phyloP scores from a whole-genome alignment of 2,797 vertebrate species.

The Coluber constrictor region DNA sequence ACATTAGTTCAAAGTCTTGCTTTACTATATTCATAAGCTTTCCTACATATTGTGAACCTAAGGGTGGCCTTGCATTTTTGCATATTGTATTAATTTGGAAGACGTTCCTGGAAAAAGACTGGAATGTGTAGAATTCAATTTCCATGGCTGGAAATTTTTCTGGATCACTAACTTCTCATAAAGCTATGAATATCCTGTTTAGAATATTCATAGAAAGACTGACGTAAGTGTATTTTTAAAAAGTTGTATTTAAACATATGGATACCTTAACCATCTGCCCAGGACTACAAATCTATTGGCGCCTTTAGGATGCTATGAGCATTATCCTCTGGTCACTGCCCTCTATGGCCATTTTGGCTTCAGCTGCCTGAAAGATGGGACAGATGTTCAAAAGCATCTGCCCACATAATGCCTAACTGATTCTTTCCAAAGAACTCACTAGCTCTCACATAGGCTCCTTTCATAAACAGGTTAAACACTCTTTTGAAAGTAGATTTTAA shows the following conservation, averaged over 20 bases:
- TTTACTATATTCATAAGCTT: constrained; percentile 27
- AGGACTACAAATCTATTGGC: neutral
- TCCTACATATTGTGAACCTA: constrained; percentile 29
- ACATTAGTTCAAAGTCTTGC: neutral
- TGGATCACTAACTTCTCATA: constrained; percentile 28
- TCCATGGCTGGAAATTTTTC: constrained; percentile 33
- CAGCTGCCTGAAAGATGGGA: neutral
- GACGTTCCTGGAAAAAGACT: constrained; percentile 42
- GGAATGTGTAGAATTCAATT: constrained; percentile 49
- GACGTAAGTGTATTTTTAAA: neutral
- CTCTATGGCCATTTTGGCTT: neutral
- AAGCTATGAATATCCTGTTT: constrained; percentile 38
- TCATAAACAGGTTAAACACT: neutral
- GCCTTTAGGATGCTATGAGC: neutral
- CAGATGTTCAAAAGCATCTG: neutral
- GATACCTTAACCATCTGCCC: neutral
- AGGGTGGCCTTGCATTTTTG: constrained; percentile 37
- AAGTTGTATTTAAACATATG: constrained; percentile 4
- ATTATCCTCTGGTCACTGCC: neutral
- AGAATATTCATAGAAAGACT: constrained; percentile 28
- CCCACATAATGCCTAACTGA: neutral
- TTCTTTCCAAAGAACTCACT: neutral
- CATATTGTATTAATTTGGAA: constrained; percentile 54
- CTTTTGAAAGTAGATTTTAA: neutral
- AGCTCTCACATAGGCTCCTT: neutral